Evolutionary conservation across 1,140 invertebrate species (phyloP).

Genomic region (Periplaneta americana): DNA sequence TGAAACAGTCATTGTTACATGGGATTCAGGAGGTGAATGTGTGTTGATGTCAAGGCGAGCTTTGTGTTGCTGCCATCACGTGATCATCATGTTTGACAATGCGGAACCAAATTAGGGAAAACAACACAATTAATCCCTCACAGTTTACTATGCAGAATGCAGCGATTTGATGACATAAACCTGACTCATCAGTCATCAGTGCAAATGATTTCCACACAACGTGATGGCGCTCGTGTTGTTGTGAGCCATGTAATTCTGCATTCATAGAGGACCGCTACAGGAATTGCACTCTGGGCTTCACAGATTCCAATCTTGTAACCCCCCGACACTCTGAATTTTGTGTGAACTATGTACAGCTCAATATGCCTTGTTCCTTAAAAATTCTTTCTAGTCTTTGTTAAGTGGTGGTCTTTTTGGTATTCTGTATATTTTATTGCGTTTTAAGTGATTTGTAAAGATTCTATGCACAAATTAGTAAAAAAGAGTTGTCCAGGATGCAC

Average conservation of each 20-base stretch:
- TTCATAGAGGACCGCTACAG: neutral
- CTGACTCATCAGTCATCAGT: neutral
- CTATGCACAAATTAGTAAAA: no score
- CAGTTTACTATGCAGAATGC: neutral
- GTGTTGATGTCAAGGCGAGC: neutral
- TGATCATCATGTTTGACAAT: neutral
- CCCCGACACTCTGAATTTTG: no score
- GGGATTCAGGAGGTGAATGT: neutral
- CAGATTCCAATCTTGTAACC: no score
- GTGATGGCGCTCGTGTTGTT: neutral
- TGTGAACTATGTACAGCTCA: no score
- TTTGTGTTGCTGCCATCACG: neutral
- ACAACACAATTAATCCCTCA: neutral
- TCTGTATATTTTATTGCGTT: no score
- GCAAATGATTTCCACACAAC: neutral
- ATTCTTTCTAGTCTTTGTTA: no score
- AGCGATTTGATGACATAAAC: neutral
- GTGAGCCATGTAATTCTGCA: neutral
- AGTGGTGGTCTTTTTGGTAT: no score
- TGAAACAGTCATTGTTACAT: neutral
- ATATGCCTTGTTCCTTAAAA: no score
- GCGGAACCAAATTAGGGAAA: neutral
- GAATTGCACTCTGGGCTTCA: no score
- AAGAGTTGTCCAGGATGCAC: no score
- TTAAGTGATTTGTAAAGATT: no score